Evolutionary conservation across 2,888 invertebrate genomes (phyloP), one percentile per base, ranked within the genome.

Genomic region (Limnephilus lunatus): DNA sequence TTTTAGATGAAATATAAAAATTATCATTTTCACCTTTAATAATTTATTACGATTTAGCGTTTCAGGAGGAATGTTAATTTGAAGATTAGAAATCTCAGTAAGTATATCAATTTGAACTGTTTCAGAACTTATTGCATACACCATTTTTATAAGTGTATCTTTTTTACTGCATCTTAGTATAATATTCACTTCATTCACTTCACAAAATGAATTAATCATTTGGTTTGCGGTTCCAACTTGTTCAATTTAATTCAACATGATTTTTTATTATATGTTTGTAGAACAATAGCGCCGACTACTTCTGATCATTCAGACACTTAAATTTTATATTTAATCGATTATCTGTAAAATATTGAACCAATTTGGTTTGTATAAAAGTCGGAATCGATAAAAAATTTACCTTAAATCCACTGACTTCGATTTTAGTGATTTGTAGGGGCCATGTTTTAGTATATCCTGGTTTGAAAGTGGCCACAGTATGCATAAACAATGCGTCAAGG

Each of bases 391-490:
- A 83, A 83, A 35, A 83, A 15, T 9, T 14, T 44, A 44, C n/a
- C 15, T 7, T 48, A 89, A 89, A 81, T 30, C 9, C 80, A 44
- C n/a, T 89, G 19, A 82, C 68, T 68, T 68, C 5, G 25, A 30
- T n/a, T 81, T 31, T 30, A 81, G 14, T 89, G 81, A 89, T 89
- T 44, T 89, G 89, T 89, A 12, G 89, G 30, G 39, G 89, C 12
- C 25, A 81, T 44, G 82, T 89, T 81, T 89, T 81, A 30, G 35
- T 32, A 81, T 82, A 89, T 89, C 89, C 89, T 89, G 89, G 89
- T 89, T 39, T 39, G 19, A 44, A 15, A 39, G 30, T 31, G 44
- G 81, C 14, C 81, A 32, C 31, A 82, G 7, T n/a, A n/a, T 12
- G 80, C 32, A 89, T 48, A n/a, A n/a, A 89, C 89, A 39, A 44